phyloP scores from a whole-genome alignment of 2,113 vertebrate genomes.

The Eublepharis macularius region DNA sequence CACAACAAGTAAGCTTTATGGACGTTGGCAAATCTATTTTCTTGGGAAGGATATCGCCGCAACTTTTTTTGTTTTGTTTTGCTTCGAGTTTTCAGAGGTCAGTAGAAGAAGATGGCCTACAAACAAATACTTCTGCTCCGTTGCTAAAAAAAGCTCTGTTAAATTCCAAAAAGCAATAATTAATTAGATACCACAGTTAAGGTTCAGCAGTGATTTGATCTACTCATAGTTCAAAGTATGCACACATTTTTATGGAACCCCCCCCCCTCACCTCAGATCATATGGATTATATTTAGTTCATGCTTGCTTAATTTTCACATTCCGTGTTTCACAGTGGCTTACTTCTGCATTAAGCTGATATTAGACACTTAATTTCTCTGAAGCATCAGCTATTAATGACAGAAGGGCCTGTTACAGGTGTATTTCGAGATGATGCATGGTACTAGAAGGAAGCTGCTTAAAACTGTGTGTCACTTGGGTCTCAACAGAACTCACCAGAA shows the following conservation, averaged over 20 bases:
- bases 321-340: background rate
- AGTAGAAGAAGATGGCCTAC: slow-evolving; percentile 54
- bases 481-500: background rate
- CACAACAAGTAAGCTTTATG: slow-evolving; percentile 43
- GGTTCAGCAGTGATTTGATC: slow-evolving; percentile 1
- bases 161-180: background rate
- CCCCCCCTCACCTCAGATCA: background rate
- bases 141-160: slow-evolving; percentile 11
- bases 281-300: slow-evolving; percentile 3
- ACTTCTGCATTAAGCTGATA: background rate
- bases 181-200: slow-evolving; percentile 8
- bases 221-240: background rate
- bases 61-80: slow-evolving; percentile 68
- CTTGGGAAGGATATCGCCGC: slow-evolving; percentile 62
- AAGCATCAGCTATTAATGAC: background rate
- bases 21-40: slow-evolving; percentile 51
- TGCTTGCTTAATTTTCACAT: background rate
- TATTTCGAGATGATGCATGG: background rate
- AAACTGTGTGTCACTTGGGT: background rate
- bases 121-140: slow-evolving; percentile 57
- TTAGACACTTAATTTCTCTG: background rate
- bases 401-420: background rate
- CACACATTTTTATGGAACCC: background rate
- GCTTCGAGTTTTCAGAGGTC: slow-evolving; percentile 64
- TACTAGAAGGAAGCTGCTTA: background rate